phyloP scores from a whole-genome alignment of 2,113 vertebrate genomes.

The Dipodomys spectabilis region DNA sequence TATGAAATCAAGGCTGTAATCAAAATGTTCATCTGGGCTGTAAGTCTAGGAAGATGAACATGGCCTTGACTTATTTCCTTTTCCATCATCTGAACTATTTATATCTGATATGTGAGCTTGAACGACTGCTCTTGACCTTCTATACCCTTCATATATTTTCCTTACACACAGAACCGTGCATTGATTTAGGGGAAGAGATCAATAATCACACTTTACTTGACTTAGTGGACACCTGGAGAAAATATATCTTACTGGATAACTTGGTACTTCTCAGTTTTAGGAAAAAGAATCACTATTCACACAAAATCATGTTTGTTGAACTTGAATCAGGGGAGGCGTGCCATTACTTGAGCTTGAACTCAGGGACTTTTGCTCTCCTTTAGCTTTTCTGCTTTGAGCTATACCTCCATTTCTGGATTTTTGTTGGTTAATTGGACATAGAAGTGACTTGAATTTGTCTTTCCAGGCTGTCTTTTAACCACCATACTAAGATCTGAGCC shows the following conservation, averaged over 20 bases:
- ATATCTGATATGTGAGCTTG: neutral
- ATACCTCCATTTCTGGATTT: too few species aligned
- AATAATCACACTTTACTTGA: conserved; percentile 24
- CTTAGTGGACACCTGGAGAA: neutral
- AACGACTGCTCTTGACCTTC: neutral
- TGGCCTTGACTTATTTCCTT: neutral
- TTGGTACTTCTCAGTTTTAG: neutral
- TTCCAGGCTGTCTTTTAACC: too few species aligned
- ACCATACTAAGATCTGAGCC: too few species aligned
- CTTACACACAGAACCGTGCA: neutral
- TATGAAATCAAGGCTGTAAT: neutral
- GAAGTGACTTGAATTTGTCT: too few species aligned
- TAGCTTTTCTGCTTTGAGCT: too few species aligned
- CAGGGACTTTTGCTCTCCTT: too few species aligned
- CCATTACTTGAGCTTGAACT: too few species aligned
- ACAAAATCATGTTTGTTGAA: neutral
- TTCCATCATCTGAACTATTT: neutral
- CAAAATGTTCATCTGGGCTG: neutral
- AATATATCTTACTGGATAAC: neutral
- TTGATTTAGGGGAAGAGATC: conserved; percentile 25
- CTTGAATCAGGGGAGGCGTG: neutral
- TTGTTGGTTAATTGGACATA: too few species aligned
- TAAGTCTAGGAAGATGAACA: neutral
- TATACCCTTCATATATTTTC: neutral
- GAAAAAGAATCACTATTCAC: neutral